phyloP scores from a whole-genome alignment of 2,888 invertebrate species.

The Pammene fasciana region DNA sequence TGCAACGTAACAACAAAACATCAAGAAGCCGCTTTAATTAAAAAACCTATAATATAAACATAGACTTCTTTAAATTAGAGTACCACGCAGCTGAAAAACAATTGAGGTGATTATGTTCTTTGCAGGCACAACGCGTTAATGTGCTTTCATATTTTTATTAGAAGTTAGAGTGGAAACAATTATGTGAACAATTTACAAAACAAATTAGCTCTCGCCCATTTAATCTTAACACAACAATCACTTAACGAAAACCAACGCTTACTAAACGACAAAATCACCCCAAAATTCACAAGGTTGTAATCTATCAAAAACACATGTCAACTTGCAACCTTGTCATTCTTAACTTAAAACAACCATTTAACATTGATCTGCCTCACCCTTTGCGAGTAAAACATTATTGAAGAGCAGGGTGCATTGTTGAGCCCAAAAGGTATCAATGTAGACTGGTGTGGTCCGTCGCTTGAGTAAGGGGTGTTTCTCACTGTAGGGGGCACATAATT shows the following conservation, averaged over 20 bases:
- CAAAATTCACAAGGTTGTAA: constrained; percentile 56
- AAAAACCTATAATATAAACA: too few species aligned
- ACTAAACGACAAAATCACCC: constrained; percentile 52
- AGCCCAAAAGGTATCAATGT: constrained; percentile 54
- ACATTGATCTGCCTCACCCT: constrained; percentile 50
- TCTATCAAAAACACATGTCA: constrained; percentile 63
- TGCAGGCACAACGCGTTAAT: too few species aligned
- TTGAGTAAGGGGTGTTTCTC: constrained; percentile 58
- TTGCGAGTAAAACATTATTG: constrained; percentile 43
- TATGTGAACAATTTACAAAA: constrained; percentile 10
- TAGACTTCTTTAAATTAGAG: too few species aligned
- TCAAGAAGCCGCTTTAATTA: too few species aligned
- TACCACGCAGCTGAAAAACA: too few species aligned
- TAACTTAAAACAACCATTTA: constrained; percentile 50
- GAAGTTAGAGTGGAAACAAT: background rate
- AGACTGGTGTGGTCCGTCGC: constrained; percentile 55
- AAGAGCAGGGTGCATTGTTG: constrained; percentile 43
- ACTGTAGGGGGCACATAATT: constrained; percentile 69
- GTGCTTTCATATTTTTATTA: background rate
- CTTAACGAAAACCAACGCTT: constrained; percentile 32
- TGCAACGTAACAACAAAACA: too few species aligned
- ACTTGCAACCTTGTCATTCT: constrained; percentile 58
- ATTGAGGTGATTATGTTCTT: too few species aligned
- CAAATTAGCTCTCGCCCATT: constrained; percentile 26
- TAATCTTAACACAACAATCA: constrained; percentile 30